Evolutionary conservation across 2,888 invertebrate species (phyloP), one percentile per base, ranked within the genome.

Genomic region (Xestia rhomboidea): DNA sequence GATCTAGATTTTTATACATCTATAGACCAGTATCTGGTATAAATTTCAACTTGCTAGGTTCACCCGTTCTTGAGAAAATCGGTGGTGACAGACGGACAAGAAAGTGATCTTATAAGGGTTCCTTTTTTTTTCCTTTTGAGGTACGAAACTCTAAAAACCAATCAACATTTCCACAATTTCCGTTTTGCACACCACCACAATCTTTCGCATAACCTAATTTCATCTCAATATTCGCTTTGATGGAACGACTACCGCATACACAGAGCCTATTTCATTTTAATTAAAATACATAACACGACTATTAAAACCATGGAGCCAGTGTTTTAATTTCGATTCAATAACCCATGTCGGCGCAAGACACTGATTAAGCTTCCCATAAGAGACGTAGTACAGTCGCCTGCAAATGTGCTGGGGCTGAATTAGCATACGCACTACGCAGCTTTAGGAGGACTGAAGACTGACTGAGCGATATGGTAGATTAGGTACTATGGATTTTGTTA

Each of bases 271-370:
- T 89, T 89, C 73, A 88, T 89, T 90, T 90, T 91, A 90, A 88
- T 91, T 91, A 91, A 89, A 90, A 85, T 75, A 84, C 85, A 73
- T 84, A 83, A 85, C 77, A 84, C 81, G 77, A 81, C 87, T 81
- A 89, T 90, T 93, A 92, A 91, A 91, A 90, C 89, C 79, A 82
- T 62, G 69, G 87, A 90, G 90, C 89, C 87, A 86, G 90, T 89
- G 94, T 94, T 96, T 96, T 95, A 96, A 96, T 96, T 95, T 92
- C 93, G 89, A 92, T 95, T 95, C 95, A 96, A 96, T 96, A 95
- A 94, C 92, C 93, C 96, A 89, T 95, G 95, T 95, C 96, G 94
- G 92, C 38, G 93, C 88, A 78, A 91, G 95, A 95, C 95, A 93
- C 94, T 94, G 95, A 95, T 94, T 94, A 95, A 95, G 91, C 91